A percentile compares a stretch with the other conserved stretches of the same genome.
These are phyloP conservation scores for Pristis pectinata DNA, from an alignment of 2,797 vertebrate species.

Conservation along the genomic window DNA sequence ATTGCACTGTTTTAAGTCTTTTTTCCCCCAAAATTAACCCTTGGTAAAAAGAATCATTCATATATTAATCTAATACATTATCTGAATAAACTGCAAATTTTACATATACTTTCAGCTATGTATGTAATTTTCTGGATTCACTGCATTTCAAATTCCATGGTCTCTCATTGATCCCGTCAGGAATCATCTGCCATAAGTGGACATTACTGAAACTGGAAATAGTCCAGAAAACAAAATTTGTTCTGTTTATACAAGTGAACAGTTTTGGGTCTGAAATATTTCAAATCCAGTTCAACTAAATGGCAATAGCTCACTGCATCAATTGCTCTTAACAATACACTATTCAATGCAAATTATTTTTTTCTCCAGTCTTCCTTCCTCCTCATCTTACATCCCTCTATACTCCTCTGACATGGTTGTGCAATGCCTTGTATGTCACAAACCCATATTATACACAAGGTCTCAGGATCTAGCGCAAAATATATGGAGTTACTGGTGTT, in stretches of 20 bases:
- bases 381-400: no score
- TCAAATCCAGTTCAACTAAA: neutral
- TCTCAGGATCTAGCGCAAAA: neutral
- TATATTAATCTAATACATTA: neutral
- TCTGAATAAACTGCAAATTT: neutral
- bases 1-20: neutral
- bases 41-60: neutral
- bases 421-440: neutral
- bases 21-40: neutral
- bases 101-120: no score
- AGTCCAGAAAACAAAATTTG: neutral
- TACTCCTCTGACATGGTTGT: no score
- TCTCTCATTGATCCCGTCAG: neutral
- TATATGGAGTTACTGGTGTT: no score
- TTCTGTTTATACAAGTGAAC: neutral
- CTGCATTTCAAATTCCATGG: neutral
- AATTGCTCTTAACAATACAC: neutral
- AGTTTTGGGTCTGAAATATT: neutral
- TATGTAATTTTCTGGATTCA: no score
- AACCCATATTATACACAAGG: neutral
- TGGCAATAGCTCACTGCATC: neutral
- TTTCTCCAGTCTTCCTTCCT: neutral
- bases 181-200: neutral
- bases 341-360: neutral
- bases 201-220: neutral